Percentiles rank a stretch among this genome's conserved stretches.
These are phyloP conservation scores for Lepetodrilus schrolli DNA, from an alignment of 2,888 invertebrate genomes.

Conservation along the genomic window DNA sequence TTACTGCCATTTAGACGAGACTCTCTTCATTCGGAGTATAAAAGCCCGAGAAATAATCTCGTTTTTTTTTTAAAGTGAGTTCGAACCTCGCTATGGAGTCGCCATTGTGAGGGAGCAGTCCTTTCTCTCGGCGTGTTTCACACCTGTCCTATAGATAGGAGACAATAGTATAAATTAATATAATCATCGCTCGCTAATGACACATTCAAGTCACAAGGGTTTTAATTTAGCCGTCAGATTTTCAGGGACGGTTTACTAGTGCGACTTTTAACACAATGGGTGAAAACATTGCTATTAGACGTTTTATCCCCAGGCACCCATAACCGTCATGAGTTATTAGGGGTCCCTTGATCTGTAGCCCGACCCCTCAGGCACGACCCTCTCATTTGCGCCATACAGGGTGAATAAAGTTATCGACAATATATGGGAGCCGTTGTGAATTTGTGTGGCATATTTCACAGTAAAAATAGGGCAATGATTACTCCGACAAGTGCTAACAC, in stretches of 20 bases:
- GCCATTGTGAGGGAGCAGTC: not conserved
- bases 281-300: not conserved
- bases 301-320: conserved; percentile 4
- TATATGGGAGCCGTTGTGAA: not conserved
- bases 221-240: conserved; percentile 22
- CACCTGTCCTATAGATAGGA: conserved; percentile 21
- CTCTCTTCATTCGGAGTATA: not conserved
- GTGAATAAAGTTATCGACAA: not conserved
- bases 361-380: not conserved
- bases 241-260: conserved; percentile 21
- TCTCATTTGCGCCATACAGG: not conserved
- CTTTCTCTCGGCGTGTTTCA: not conserved
- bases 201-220: conserved; percentile 8
- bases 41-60: conserved; percentile 19
- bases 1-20: not conserved
- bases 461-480: not conserved
- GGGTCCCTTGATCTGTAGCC: not conserved
- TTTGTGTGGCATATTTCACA: conserved; percentile 7
- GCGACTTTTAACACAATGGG: conserved; percentile 23
- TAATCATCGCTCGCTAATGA: conserved; percentile 26
- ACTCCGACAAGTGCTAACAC: not conserved
- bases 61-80: not conserved
- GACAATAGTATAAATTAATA: conserved; percentile 24
- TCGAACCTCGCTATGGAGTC: not conserved
- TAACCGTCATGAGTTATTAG: conserved; percentile 1